Evolutionary conservation across 2,113 vertebrate genomes (phyloP), one percentile per base, ranked within the genome.

Genomic region (Bagarius yarrelli): DNA sequence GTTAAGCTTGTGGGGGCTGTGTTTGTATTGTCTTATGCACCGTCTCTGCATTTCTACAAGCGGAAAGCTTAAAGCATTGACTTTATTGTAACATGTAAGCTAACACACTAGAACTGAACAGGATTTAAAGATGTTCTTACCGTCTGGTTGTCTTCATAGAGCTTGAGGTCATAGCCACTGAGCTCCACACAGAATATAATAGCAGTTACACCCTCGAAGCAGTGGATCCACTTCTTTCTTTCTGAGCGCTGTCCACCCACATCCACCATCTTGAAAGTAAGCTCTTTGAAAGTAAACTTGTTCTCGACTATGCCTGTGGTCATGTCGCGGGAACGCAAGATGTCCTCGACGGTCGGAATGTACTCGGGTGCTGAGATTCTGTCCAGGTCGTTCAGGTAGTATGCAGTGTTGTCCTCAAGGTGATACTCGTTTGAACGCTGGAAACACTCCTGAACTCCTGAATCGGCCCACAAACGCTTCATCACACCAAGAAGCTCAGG

Each of bases 121-220:
- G 19, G 11, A 52, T 63, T 11, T 25, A 47, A 2, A 23, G 3
- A 13, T 55, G 9, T 53, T 15, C 94, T 92, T 92, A 99, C 98
- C 90, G 97, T 99, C 92, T 98, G 98, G 93, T 98, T 99, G 89
- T 99, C 98, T 90, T 99, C 98, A 4, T 99, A 99, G 79, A 99
- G 95, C 91, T 97, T 99, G 91, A 99, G 94, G 92, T 99, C 98
- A 25, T 99, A 99, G 88, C 98, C 98, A 55, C 98, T 99, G 80
- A 99, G 94, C 93, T 99, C 98, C 87, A 99, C 98, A 79, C 98
- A 99, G 95, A 99, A 99, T 93, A 99, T 99, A 93, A 99, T 99
- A 90, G 98, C 98, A 32, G 98, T 99, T 86, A 99, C 98, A 8
- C 98, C 98, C 90, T 99, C 98, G 4, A 99, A 99, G 91, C 98